Conservation (phyloP, 2,113 vertebrate species). For the Brevimyrus niger region DNA sequence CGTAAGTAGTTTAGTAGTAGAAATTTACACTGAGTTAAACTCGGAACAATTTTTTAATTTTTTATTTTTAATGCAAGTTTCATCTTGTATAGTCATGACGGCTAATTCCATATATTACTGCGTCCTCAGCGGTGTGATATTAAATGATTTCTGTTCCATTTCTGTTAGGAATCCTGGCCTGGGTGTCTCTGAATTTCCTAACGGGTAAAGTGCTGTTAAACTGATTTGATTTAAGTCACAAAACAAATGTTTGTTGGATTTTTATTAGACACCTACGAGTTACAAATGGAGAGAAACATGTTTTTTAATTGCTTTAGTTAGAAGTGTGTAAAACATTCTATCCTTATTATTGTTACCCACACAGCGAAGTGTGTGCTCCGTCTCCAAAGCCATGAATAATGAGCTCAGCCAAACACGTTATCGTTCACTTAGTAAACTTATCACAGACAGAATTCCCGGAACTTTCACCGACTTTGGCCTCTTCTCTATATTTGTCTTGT, state of each 20-base stretch:
- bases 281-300: neutral
- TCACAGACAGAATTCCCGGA: neutral
- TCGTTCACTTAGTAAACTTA: neutral
- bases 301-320: neutral
- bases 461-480: neutral
- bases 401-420: neutral
- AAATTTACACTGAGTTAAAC: neutral
- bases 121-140: neutral
- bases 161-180: slow-evolving; percentile 82
- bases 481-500: neutral
- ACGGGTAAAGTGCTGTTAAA: slow-evolving; percentile 66
- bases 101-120: neutral
- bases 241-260: neutral
- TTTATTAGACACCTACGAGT: neutral
- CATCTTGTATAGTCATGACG: neutral
- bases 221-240: neutral
- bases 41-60: too few relatives aligned
- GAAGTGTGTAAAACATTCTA: neutral
- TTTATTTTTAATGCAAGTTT: neutral
- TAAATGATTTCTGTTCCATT: slow-evolving; percentile 21
- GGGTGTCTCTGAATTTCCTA: slow-evolving; percentile 90
- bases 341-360: neutral
- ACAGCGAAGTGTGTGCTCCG: neutral
- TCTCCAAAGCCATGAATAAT: neutral
- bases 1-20: neutral